Evolutionary conservation across 2,113 vertebrate genomes (phyloP), one percentile per base, ranked within the genome.

Genomic region (Grammomys surdaster): DNA sequence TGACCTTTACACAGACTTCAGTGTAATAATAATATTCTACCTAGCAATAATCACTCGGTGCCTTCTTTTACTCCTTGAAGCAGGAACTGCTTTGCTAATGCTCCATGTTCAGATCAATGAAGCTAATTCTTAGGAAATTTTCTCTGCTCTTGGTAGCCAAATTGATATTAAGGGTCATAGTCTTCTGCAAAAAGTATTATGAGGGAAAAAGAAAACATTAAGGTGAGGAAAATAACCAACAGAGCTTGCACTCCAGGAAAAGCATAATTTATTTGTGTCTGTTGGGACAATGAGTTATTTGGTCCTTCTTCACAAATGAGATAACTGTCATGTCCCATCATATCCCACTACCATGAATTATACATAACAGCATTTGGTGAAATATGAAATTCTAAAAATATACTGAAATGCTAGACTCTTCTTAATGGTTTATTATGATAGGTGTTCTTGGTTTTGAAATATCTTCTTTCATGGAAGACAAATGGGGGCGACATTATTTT

Each of bases 391-490:
- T 95, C 96, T 97, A 98, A 98, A 98, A 98, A 97, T 95, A 97
- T 89, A 96, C 90, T 96, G 94, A 98, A 98, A 98, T 91, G 90
- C 94, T 98, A 60, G 77, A 97, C 88, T 97, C 12, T 96, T 97
- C 96, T 97, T 96, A 98, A 98, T 97, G 95, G 98, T 97, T 98
- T 98, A 98, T 98, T 98, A 98, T 92, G 96, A 98, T 97, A 98
- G 97, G 93, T 93, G 69, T 78, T 97, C 69, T 72, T 96, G 43
- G 95, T 36, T 94, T 97, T 97, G 97, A 98, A 97, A 76, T 76
- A 98, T 96, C 94, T 95, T 96, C 80, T 97, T 97, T 97, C 96
- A 96, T 48, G 14, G 73, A 97, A 98, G 94, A 98, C 93, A 95
- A 97, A 98, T 97, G 87, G 94, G 80, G 86, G 97, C 19, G 93